Conservation (phyloP, 2,888 invertebrate genomes). For the Leptothorax acervorum region DNA sequence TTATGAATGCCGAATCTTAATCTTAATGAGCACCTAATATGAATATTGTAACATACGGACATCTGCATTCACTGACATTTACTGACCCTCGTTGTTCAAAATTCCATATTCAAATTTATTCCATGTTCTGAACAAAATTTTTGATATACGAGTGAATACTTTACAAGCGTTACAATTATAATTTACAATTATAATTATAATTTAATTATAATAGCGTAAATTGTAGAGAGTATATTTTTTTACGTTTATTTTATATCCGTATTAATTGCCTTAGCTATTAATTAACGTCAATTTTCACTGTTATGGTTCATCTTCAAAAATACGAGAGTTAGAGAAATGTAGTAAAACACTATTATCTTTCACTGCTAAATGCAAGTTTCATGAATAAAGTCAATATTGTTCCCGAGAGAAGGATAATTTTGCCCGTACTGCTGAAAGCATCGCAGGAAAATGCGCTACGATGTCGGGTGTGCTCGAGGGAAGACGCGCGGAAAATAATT, state of each 20-base stretch:
- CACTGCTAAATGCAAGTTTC: conserved; percentile 19
- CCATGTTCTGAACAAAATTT: conserved; percentile 3
- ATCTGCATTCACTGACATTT: neutral
- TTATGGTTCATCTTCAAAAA: conserved; percentile 13
- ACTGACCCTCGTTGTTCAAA: neutral
- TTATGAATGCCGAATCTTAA: neutral
- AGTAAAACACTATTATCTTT: conserved; percentile 19
- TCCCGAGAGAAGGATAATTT: conserved; percentile 6
- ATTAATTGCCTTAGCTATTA: neutral
- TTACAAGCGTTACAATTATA: neutral
- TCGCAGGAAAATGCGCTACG: conserved; percentile 18
- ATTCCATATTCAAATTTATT: conserved; percentile 25
- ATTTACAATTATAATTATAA: too few species aligned
- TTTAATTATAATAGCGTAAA: neutral
- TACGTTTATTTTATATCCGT: neutral
- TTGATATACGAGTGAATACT: neutral
- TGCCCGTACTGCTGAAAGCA: neutral
- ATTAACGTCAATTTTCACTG: neutral
- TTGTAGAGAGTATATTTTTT: neutral
- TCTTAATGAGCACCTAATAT: neutral
- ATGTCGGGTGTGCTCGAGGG: conserved; percentile 9
- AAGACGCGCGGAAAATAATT: conserved; percentile 19
- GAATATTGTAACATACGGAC: neutral
- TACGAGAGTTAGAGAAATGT: neutral
- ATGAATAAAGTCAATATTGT: conserved; percentile 39